phyloP scores from a whole-genome alignment of 1,140 invertebrate species.

The Drosophila erecta region DNA sequence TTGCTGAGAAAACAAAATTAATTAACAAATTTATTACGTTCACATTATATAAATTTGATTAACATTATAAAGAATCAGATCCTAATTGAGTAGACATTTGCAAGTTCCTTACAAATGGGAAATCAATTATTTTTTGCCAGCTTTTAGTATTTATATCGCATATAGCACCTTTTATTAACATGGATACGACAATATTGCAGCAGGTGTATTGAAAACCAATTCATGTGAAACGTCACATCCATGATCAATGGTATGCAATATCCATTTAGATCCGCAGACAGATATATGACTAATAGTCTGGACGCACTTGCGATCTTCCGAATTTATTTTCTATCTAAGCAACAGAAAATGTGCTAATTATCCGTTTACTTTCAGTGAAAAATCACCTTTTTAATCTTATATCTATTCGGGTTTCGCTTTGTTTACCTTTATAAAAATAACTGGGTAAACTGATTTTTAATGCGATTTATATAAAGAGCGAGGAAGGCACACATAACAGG shows the following conservation, averaged over 20 bases:
- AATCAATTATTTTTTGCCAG: no score
- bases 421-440: conserved; percentile 11
- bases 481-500: conserved; percentile 32
- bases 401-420: not conserved
- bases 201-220: conserved; percentile 4
- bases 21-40: not conserved
- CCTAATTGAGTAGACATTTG: not conserved
- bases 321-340: not conserved
- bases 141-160: no score
- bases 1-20: conserved; percentile 2
- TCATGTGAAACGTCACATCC: conserved; percentile 28
- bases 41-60: not conserved
- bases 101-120: not conserved
- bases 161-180: conserved; percentile 8
- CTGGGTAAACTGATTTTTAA: conserved; percentile 4
- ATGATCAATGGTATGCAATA: conserved; percentile 9
- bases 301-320: conserved; percentile 4
- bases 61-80: not conserved
- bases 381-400: conserved; percentile 6
- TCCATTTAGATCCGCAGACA: conserved; percentile 8
- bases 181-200: not conserved
- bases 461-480: conserved; percentile 28
- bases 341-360: conserved; percentile 23
- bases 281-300: conserved; percentile 22
- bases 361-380: conserved; percentile 4